Evolutionary conservation across 2,797 vertebrate genomes (phyloP).

Genomic region (Acanthiza pusilla): DNA sequence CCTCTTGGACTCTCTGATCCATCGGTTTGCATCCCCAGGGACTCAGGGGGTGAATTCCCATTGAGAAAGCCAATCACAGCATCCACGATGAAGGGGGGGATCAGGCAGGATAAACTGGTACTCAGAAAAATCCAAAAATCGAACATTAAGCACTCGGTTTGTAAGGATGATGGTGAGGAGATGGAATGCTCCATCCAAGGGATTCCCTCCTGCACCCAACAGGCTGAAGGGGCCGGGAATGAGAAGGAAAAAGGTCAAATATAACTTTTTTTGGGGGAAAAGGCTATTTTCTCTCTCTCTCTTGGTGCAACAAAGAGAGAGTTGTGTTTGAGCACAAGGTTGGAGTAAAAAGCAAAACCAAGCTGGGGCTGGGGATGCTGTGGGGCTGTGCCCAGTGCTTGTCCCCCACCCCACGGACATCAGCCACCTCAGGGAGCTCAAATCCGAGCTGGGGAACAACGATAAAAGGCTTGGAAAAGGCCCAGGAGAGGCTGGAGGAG

Average conservation of each 20-base stretch:
- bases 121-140: not conserved
- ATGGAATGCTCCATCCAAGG: not conserved
- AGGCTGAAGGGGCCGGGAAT: not conserved
- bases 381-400: not conserved
- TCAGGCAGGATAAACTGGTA: not conserved
- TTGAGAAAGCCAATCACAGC: not conserved
- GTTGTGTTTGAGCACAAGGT: fast-evolving
- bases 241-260: not conserved
- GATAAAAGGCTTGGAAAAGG: not conserved
- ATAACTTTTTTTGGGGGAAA: fast-evolving
- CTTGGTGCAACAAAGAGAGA: fast-evolving
- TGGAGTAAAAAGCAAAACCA: fast-evolving
- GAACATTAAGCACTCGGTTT: not conserved
- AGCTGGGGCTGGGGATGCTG: not conserved
- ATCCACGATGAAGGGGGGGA: not conserved
- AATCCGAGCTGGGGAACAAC: not conserved
- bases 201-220: not conserved
- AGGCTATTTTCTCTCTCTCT: too few relatives aligned
- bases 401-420: not conserved
- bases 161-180: fast-evolving
- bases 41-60: not conserved
- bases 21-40: not conserved
- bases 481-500: not conserved
- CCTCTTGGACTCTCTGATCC: not conserved
- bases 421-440: not conserved